These are phyloP conservation scores for Aeoliscus strigatus DNA, from an alignment of 2,797 vertebrate species.

Conservation along the genomic window DNA sequence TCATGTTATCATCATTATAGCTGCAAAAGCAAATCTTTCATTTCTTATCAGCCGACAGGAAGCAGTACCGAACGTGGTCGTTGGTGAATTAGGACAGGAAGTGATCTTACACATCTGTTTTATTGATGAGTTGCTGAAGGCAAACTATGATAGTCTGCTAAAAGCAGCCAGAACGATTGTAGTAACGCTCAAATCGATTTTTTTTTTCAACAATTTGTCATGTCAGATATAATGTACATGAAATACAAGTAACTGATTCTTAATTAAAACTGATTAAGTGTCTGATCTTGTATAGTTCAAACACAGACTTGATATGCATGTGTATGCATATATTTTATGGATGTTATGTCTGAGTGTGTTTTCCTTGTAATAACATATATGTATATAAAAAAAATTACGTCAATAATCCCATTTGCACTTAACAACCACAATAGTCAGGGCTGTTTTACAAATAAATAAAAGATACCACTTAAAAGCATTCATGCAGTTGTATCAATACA, in stretches of 20 bases:
- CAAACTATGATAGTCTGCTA: slow-evolving; percentile 70
- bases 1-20: too few species aligned
- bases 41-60: not conserved
- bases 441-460: slow-evolving; percentile 62
- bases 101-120: slow-evolving; percentile 56
- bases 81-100: slow-evolving; percentile 28
- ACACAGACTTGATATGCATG: too few species aligned
- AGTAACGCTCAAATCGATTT: slow-evolving; percentile 67
- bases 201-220: slow-evolving; percentile 41
- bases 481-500: slow-evolving; percentile 76
- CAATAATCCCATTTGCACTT: slow-evolving; percentile 51
- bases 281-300: too few species aligned
- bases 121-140: slow-evolving; percentile 76
- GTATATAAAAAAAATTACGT: slow-evolving; percentile 35
- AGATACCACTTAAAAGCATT: slow-evolving; percentile 65
- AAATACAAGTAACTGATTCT: slow-evolving; percentile 27
- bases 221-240: slow-evolving; percentile 27
- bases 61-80: slow-evolving; percentile 2
- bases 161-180: slow-evolving; percentile 76
- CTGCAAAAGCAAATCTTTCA: too few species aligned
- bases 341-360: too few species aligned
- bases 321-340: too few species aligned
- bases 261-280: too few species aligned
- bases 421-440: slow-evolving; percentile 60
- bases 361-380: too few species aligned